A percentile compares a stretch with the other conserved stretches of the same genome.
Evolutionary conservation across 1,140 invertebrate genomes (phyloP).

Genomic region (Ips typographus): DNA sequence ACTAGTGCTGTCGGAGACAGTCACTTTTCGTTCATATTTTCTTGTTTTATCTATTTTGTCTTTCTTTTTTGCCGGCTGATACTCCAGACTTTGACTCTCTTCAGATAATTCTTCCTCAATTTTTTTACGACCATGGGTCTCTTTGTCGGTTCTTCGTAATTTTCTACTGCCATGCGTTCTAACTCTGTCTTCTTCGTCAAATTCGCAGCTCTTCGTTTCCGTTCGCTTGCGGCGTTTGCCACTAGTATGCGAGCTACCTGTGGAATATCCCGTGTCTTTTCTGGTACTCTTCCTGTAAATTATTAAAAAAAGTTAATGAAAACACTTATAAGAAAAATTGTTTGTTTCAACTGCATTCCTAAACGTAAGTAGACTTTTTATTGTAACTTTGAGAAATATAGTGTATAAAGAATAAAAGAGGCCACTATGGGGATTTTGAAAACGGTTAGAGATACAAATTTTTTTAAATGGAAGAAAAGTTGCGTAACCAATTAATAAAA

Average conservation of each 20-base stretch:
- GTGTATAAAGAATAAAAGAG: too few species aligned
- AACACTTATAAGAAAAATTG: not conserved
- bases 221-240: slow-evolving; percentile 42
- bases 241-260: slow-evolving; percentile 61
- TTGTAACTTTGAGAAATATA: too few species aligned
- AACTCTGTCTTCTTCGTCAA: not conserved
- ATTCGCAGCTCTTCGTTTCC: slow-evolving; percentile 7
- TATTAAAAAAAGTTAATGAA: not conserved
- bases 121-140: slow-evolving; percentile 38
- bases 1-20: slow-evolving; percentile 46
- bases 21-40: slow-evolving; percentile 35
- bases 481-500: too few species aligned
- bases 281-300: slow-evolving; percentile 41
- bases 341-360: too few species aligned
- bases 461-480: too few species aligned
- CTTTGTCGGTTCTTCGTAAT: slow-evolving; percentile 41
- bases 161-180: slow-evolving; percentile 40
- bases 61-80: slow-evolving; percentile 30
- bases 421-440: too few species aligned
- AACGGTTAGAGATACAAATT: too few species aligned
- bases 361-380: too few species aligned
- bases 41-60: slow-evolving; percentile 16
- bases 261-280: slow-evolving; percentile 67
- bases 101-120: slow-evolving; percentile 41
- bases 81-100: slow-evolving; percentile 44